Base-by-base conservation (phyloP, 2,113 vertebrate species). In the Leptobrachium leishanense region DNA sequence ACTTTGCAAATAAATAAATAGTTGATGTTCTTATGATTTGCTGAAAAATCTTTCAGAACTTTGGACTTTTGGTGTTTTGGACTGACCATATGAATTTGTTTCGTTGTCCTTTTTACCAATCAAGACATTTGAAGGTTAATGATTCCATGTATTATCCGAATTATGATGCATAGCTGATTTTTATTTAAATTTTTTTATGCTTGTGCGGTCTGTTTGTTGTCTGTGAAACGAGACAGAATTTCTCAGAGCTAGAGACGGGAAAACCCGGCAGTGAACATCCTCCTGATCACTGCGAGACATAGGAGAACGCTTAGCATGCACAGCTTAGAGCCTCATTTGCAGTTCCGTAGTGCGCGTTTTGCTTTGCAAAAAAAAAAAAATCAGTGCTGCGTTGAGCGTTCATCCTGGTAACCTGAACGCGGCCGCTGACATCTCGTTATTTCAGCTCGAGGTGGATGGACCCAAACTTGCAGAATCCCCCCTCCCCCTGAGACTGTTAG, bases 361-460 rank as follows among this genome's bases (percentile, higher is more conserved):
- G 71, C 78, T 85, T 84, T 83, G 5, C 73, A 10, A 44, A 85
- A 31, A 31, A 31, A 31, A 31, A 31, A 31, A 31, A 77, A 84
- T 83, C 84, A 31, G 85, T 70, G 55, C 81, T 2, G 86, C 41
- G 43, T 72, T 85, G 66, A 65, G 86, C 41, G 43, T 72, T 85
- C 68, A 65, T 84, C 81, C 82, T 6, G 2, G 85, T 82, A 81
- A 85, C 87, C 89, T 76, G 85, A 84, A 84, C 77, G 82, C 86
- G 88, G 88, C 92, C 76, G 88, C 91, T 85, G 87, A 92, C 90
- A 84, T 90, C 92, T 89, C 90, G 81, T 74, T 89, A 85, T 95
- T 92, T 92, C 92, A 89, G 91, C 92, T 87, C 73, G 90, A 91
- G 92, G 93, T 95, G 93, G 93, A 95, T 91, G 91, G 90, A 94